phyloP scores from a whole-genome alignment of 1,140 invertebrate genomes.

The Chironomus tepperi region DNA sequence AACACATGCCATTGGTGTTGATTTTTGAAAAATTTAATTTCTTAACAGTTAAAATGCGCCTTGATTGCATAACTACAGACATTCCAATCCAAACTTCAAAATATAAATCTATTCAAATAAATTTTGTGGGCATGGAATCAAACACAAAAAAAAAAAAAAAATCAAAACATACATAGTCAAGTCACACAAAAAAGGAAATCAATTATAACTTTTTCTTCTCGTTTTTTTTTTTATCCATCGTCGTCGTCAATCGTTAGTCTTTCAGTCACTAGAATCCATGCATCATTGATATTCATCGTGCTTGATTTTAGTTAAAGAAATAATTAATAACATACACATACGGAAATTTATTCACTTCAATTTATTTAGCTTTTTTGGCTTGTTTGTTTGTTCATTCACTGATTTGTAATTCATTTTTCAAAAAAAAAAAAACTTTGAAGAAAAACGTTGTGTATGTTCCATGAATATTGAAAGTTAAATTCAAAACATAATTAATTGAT shows the following conservation, averaged over 20 bases:
- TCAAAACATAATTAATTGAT: conserved; percentile 3
- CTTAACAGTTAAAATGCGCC: too few species aligned
- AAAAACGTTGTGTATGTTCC: background rate
- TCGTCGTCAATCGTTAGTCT: background rate
- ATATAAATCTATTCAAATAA: background rate
- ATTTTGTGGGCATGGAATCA: conserved; percentile 3
- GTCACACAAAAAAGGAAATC: conserved; percentile 6
- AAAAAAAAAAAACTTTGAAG: background rate
- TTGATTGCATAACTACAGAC: too few species aligned
- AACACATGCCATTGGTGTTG: too few species aligned
- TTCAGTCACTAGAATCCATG: background rate
- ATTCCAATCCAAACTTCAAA: background rate
- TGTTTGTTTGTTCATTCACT: background rate
- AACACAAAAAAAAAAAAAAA: background rate
- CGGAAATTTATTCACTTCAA: background rate
- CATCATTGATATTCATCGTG: conserved; percentile 6
- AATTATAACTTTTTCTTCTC: background rate
- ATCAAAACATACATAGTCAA: background rate
- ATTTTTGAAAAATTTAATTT: too few species aligned
- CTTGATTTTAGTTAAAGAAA: background rate
- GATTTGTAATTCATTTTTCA: background rate
- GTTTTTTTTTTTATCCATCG: background rate
- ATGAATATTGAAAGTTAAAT: background rate
- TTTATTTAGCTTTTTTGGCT: background rate
- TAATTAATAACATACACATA: conserved; percentile 15